phyloP scores from a whole-genome alignment of 2,797 vertebrate species.

The Neoniphon sammara region DNA sequence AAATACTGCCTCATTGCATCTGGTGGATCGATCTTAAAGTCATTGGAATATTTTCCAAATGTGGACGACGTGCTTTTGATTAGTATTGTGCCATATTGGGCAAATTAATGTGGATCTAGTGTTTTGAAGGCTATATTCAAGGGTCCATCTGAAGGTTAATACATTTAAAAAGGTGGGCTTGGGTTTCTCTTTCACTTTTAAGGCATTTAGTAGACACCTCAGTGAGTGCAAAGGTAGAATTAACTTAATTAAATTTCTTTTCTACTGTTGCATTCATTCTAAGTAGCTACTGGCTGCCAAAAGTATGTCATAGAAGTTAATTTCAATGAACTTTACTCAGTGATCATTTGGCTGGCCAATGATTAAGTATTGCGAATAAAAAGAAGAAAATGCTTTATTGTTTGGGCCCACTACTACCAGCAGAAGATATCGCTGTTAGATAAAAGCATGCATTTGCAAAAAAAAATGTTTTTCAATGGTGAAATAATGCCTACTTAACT shows the following conservation, averaged over 20 bases:
- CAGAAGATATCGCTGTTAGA: constrained; percentile 12
- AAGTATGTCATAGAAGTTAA: constrained; percentile 27
- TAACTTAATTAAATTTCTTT: no score
- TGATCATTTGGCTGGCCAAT: constrained; percentile 75
- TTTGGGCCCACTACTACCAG: constrained; percentile 33
- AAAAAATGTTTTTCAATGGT: not conserved
- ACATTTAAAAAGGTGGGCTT: not conserved
- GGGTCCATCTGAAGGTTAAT: constrained; percentile 29
- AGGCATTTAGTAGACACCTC: not conserved
- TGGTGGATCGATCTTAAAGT: constrained; percentile 12
- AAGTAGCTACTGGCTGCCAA: not conserved
- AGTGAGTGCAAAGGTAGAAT: not conserved
- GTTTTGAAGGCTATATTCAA: constrained; percentile 24
- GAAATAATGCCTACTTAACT: not conserved
- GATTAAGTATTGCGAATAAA: constrained; percentile 45
- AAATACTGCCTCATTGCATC: constrained; percentile 43
- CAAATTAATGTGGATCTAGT: constrained; percentile 5
- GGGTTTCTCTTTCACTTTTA: not conserved
- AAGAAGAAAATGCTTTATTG: not conserved
- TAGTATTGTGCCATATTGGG: not conserved
- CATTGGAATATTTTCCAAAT: constrained; percentile 13
- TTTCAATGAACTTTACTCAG: constrained; percentile 12
- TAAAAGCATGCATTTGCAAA: not conserved
- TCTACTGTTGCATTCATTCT: not conserved
- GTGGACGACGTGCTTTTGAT: not conserved